A percentile compares a stretch with the other conserved stretches of the same genome.
These are phyloP conservation scores for Heliconius cydno DNA, from an alignment of 2,888 invertebrate species.

Conservation along the genomic window DNA sequence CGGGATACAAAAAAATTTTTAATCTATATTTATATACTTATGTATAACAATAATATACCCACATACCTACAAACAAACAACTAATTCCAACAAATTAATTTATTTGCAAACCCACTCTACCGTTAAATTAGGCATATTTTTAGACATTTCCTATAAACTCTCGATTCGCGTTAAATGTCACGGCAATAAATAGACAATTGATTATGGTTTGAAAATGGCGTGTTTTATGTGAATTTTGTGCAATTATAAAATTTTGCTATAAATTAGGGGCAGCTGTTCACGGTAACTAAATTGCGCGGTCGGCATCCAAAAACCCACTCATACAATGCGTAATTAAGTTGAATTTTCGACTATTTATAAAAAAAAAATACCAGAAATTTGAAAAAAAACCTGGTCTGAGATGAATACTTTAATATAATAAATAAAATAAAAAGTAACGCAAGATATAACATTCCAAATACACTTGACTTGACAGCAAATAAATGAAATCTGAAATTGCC, in stretches of 20 bases:
- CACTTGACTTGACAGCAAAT: background rate
- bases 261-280: slow-evolving; percentile 50
- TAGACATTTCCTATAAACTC: background rate
- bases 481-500: background rate
- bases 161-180: slow-evolving; percentile 23
- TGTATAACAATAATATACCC: background rate
- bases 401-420: background rate
- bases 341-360: slow-evolving; percentile 35
- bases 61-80: background rate
- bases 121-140: slow-evolving; percentile 17
- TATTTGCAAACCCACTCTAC: background rate
- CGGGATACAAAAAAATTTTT: background rate
- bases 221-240: slow-evolving; percentile 45
- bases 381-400: background rate
- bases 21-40: background rate
- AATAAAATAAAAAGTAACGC: background rate
- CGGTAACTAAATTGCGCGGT: slow-evolving; percentile 52
- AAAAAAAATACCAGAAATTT: slow-evolving; percentile 25
- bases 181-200: slow-evolving; percentile 42
- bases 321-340: slow-evolving; percentile 42
- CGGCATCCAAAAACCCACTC: slow-evolving; percentile 44
- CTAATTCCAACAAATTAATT: background rate
- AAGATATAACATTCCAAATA: background rate
- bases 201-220: slow-evolving; percentile 44
- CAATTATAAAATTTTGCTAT: slow-evolving; percentile 51